Evolutionary conservation across 2,888 invertebrate genomes (phyloP), one percentile per base, ranked within the genome.

Genomic region (Acanthosepion lycidas): DNA sequence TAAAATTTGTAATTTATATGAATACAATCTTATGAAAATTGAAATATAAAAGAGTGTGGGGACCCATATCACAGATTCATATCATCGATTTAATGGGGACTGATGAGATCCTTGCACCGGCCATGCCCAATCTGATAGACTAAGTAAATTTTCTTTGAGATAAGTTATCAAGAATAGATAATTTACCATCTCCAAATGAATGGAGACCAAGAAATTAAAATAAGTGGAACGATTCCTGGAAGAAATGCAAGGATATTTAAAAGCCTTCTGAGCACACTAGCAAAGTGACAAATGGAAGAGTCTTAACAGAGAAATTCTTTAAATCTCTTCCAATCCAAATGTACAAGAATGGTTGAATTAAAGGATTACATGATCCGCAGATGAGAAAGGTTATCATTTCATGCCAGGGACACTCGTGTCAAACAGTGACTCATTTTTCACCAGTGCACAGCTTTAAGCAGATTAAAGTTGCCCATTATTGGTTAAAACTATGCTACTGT

Each of bases 231-330:
- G 12, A n/a, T 33, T 78, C n/a, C n/a, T 78, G n/a, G 78, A n/a
- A 78, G 78, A 78, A 78, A 33, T n/a, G n/a, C n/a, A 15, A n/a
- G 18, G n/a, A 78, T 78, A 78, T n/a, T 78, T 78, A 78, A 78
- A 78, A 78, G n/a, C 78, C 15, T 78, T 78, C 15, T 18, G n/a
- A 33, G 33, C n/a, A 78, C 78, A 78, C 78, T 33, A 78, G 15
- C 78, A 78, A 78, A n/a, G 78, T 78, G 78, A 78, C 78, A 78
- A 78, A 78, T 78, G 78, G n/a, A 78, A 78, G 78, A 78, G 78
- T 78, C n/a, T 78, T 78, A n/a, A 33, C 78, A 33, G n/a, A 33
- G 78, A 78, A n/a, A 78, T 78, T 78, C 78, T 78, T 78, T n/a
- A 78, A 78, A 78, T 78, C 78, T 78, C 78, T 78, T 78, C 78